Evolutionary conservation across 2,797 vertebrate species (phyloP).

Genomic region (Sphaeramia orbicularis): DNA sequence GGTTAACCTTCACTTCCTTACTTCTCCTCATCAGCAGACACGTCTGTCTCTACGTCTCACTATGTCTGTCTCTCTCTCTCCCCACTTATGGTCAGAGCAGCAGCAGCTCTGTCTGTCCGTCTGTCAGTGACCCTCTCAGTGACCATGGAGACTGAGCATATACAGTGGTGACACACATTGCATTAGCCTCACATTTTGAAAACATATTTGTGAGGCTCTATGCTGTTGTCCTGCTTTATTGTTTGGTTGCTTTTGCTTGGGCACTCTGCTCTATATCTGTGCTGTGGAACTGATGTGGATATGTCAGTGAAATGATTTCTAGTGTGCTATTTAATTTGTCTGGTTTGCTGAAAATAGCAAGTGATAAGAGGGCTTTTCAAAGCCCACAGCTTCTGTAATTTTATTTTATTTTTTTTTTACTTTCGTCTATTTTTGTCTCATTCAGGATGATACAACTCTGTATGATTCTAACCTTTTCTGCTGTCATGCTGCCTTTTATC

Average conservation of each 20-base stretch:
- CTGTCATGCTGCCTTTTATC: conserved; percentile 63
- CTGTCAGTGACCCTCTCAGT: conserved; percentile 12
- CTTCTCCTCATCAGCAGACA: conserved; percentile 11
- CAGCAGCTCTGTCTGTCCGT: conserved; percentile 12
- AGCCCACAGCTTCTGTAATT: conserved; percentile 12
- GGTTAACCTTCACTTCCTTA: neutral
- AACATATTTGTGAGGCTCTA: neutral
- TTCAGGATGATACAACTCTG: conserved; percentile 10
- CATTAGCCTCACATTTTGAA: conserved; percentile 9
- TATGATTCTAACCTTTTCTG: conserved; percentile 41
- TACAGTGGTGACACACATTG: conserved; percentile 8
- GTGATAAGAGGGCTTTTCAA: conserved; percentile 23
- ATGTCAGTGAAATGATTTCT: conserved; percentile 17
- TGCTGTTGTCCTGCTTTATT: neutral
- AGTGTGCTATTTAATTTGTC: conserved; percentile 15
- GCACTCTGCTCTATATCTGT: neutral
- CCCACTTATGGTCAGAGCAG: conserved; percentile 42
- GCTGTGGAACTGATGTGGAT: neutral
- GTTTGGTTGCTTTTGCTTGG: neutral
- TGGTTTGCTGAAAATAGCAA: conserved; percentile 30
- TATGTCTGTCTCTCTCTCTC: conserved; percentile 1
- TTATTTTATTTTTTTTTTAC: neutral
- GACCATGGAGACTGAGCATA: conserved; percentile 10
- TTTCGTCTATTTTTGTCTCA: conserved; percentile 51
- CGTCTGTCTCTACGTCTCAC: neutral